Evolutionary conservation across 2,888 invertebrate species (phyloP).

Genomic region (Dryomyza anilis): DNA sequence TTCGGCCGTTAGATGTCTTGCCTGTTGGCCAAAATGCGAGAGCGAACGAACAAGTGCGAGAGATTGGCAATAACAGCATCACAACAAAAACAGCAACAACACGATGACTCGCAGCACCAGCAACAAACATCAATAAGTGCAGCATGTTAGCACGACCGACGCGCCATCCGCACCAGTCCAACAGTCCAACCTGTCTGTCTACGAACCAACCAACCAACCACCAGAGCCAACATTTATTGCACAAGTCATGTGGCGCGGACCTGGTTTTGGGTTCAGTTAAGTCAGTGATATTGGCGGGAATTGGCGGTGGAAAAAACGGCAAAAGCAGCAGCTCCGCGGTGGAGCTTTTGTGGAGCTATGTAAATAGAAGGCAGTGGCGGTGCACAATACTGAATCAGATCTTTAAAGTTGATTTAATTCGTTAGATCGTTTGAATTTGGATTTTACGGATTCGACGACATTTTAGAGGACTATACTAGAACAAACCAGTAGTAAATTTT

Average conservation of each 20-base stretch:
- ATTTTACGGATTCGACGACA: too few relatives aligned
- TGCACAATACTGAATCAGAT: not conserved
- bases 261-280: not conserved
- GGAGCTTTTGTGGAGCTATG: slow-evolving; percentile 1
- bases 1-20: not conserved
- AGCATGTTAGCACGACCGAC: not conserved
- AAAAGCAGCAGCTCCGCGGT: slow-evolving; percentile 1
- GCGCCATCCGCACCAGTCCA: not conserved
- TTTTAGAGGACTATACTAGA: too few relatives aligned
- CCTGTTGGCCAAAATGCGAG: not conserved
- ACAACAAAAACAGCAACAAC: not conserved
- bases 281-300: not conserved
- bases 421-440: too few relatives aligned
- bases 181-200: not conserved
- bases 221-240: slow-evolving; percentile 9
- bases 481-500: too few relatives aligned
- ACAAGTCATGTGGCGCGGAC: not conserved
- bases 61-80: slow-evolving; percentile 10
- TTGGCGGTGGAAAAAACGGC: not conserved
- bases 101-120: not conserved
- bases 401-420: too few relatives aligned
- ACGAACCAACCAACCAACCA: not conserved
- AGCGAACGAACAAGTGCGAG: slow-evolving; percentile 5
- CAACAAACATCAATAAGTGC: not conserved
- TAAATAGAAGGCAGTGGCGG: slow-evolving; percentile 13